Base-by-base conservation (phyloP, 2,113 vertebrate genomes). In the Nerophis lumbriciformis region DNA sequence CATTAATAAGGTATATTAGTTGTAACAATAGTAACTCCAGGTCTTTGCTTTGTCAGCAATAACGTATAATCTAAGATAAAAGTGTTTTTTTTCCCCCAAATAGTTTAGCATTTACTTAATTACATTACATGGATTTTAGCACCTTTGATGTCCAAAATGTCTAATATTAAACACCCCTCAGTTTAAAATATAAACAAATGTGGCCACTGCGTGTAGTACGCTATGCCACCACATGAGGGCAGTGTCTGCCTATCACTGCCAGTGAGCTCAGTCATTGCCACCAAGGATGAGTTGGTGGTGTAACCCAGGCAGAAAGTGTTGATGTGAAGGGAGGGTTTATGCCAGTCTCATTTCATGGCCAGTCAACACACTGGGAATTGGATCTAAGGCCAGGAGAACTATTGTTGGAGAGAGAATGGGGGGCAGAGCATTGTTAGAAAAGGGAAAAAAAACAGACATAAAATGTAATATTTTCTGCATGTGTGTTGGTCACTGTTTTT, bases 201-300 rank as follows among this genome's bases (percentile, higher is more conserved):
- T 4, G 15, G 37, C 16, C 54, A 16, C 8, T n/a, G 6, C 21
- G 4, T 80, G 69, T 48, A 66, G 68, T 63, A 52, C 42, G 38
- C 6, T 2, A 0, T 48, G 49, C 10, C 0, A 48, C 75, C 87
- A 81, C 83, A 77, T 36, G 86, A 63, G 75, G 84, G 66, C 84
- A 88, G 83, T 81, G 81, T 9, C 45, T 59, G 55, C 68, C 75
- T 78, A 16, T 51, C 44, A 14, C 63, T 64, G 52, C 19, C 11
- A 50, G 59, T 50, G 59, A 21, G 45, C 55, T n/a, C 16, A 60
- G 44, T 61, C 75, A 71, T 55, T 62, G 80, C 79, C 85, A 83
- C 83, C 85, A 85, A 85, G 79, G 83, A 85, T 83, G 81, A 83
- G 83, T 68, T 82, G 83, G 78, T 84, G 77, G 83, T 80, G 85